phyloP scores from a whole-genome alignment of 2,888 invertebrate species.

The Embidobia sp. region DNA sequence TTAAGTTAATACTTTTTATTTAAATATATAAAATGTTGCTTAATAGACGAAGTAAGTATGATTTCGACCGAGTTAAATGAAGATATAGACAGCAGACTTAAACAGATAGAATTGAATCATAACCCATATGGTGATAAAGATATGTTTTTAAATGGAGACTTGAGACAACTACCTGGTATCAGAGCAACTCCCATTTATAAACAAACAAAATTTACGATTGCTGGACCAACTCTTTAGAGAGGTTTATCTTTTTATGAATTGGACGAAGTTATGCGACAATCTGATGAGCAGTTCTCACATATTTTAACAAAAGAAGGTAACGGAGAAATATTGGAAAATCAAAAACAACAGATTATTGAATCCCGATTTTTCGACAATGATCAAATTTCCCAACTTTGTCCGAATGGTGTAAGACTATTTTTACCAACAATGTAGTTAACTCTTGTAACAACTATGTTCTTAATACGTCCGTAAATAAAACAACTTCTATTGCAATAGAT shows the following conservation, averaged over 20 bases:
- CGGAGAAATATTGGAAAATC: constrained; percentile 63
- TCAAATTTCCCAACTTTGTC: constrained; percentile 68
- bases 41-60: too few species aligned
- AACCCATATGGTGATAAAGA: too few species aligned
- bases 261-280: constrained; percentile 74
- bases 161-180: too few species aligned
- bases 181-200: too few species aligned
- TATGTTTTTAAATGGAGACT: too few species aligned
- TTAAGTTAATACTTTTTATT: too few species aligned
- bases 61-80: too few species aligned
- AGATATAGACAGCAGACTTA: too few species aligned
- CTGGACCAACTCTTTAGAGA: constrained; percentile 72
- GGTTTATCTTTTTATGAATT: constrained; percentile 73
- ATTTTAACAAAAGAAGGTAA: constrained; percentile 74
- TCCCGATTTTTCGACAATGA: constrained; percentile 68
- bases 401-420: constrained; percentile 69
- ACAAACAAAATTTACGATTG: constrained; percentile 67
- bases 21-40: too few species aligned
- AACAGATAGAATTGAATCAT: too few species aligned
- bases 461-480: neutral
- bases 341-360: constrained; percentile 68
- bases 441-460: constrained; percentile 68
- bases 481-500: neutral
- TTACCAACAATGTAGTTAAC: constrained; percentile 70
- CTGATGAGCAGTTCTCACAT: constrained; percentile 72